Conservation (phyloP, 2,888 invertebrate genomes). For the Lasioglossum zephyrum region DNA sequence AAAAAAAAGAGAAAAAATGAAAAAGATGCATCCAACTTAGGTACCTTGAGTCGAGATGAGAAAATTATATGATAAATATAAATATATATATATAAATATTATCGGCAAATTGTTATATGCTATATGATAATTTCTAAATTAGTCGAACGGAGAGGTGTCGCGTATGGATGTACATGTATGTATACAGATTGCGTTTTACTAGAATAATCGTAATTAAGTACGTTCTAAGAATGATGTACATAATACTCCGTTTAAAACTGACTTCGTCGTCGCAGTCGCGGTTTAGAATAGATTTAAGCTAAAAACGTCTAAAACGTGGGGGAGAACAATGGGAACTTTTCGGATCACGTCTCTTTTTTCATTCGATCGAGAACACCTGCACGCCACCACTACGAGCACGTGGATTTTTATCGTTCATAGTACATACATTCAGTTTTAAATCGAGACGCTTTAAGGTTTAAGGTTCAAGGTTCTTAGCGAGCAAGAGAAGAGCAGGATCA, state of each 20-base stretch:
- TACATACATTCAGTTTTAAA: constrained; percentile 67
- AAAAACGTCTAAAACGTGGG: neutral
- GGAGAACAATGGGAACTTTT: constrained; percentile 10
- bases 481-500: neutral
- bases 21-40: constrained; percentile 70
- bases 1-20: neutral
- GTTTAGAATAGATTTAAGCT: neutral
- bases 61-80: constrained; percentile 65
- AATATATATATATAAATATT: constrained; percentile 63
- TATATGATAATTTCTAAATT: constrained; percentile 77
- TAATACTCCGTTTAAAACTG: constrained; percentile 73
- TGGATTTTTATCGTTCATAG: constrained; percentile 41
- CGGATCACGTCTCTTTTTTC: constrained; percentile 19
- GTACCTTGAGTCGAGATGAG: constrained; percentile 76
- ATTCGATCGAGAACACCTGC: constrained; percentile 31
- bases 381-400: constrained; percentile 32
- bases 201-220: constrained; percentile 73
- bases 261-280: constrained; percentile 54
- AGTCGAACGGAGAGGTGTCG: constrained; percentile 62
- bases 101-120: constrained; percentile 75
- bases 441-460: constrained; percentile 57
- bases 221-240: constrained; percentile 71
- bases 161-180: constrained; percentile 74
- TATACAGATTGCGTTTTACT: constrained; percentile 73
- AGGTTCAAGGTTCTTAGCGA: constrained; percentile 62